phyloP scores from a whole-genome alignment of 2,113 vertebrate genomes.

The Suncus etruscus region DNA sequence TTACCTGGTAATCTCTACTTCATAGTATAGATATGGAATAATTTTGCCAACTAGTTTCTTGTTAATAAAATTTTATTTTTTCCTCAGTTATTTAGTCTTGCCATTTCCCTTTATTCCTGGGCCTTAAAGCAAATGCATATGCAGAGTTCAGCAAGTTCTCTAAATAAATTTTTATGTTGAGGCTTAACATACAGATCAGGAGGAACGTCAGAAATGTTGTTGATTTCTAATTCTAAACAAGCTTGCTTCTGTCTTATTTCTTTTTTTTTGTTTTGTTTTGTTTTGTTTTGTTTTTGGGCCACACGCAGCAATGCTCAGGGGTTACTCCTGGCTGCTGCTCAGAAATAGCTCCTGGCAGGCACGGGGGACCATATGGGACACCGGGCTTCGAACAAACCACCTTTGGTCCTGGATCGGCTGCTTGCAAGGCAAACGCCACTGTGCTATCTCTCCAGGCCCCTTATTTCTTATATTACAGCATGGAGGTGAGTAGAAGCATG shows the following conservation, averaged over 20 bases:
- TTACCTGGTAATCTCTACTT: neutral
- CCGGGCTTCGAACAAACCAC: too few relatives aligned
- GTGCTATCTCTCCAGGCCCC: too few relatives aligned
- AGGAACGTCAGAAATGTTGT: constrained; percentile 43
- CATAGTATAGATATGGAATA: neutral
- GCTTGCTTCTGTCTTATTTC: neutral
- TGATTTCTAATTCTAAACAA: constrained; percentile 9
- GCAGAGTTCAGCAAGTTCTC: constrained; percentile 24
- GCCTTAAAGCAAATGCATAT: neutral
- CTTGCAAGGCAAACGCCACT: too few relatives aligned
- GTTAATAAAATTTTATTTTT: constrained; percentile 19
- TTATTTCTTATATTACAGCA: neutral
- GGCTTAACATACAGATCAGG: constrained; percentile 1
- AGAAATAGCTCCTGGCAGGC: too few relatives aligned
- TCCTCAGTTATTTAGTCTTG: constrained; percentile 8
- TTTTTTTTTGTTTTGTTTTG: too few relatives aligned
- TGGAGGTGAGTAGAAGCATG: neutral
- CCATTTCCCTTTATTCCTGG: constrained; percentile 15
- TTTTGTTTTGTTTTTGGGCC: too few relatives aligned
- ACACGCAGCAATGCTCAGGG: too few relatives aligned
- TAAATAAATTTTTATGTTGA: constrained; percentile 18
- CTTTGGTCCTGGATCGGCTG: too few relatives aligned
- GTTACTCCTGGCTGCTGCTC: too few relatives aligned
- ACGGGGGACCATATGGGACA: too few relatives aligned
- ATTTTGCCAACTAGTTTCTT: constrained; percentile 7